Conservation (phyloP, 1,140 invertebrate genomes). For the Neotoxoptera formosana region DNA sequence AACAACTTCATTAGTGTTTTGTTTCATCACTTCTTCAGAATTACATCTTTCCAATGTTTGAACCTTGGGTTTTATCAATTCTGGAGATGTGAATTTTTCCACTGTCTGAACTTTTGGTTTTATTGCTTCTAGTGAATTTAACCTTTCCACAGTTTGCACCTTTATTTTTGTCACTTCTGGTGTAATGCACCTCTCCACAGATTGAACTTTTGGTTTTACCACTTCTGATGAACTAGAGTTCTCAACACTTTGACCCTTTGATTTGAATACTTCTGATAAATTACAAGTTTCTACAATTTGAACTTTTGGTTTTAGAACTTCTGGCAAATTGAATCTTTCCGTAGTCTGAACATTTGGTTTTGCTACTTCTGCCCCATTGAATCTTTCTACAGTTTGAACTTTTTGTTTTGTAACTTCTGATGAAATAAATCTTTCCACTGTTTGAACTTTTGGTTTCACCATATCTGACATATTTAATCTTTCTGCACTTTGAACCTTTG, state of each 20-base stretch:
- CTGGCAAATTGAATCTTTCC: background rate
- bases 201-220: constrained; percentile 18
- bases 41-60: background rate
- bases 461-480: constrained; percentile 13
- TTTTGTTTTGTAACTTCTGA: constrained; percentile 18
- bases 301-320: constrained; percentile 31
- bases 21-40: background rate
- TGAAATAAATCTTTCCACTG: background rate
- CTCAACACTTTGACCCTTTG: constrained; percentile 28
- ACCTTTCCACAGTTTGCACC: background rate
- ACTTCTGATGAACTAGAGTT: background rate
- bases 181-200: background rate
- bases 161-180: background rate
- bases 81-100: background rate
- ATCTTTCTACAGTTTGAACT: constrained; percentile 1
- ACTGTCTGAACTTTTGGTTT: constrained; percentile 6
- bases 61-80: background rate
- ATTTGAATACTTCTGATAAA: background rate
- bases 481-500: constrained; percentile 33
- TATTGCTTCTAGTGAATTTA: background rate
- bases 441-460: constrained; percentile 9
- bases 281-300: constrained; percentile 11
- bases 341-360: constrained; percentile 7
- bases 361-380: background rate
- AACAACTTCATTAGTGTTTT: background rate